Conservation (phyloP, 1,140 invertebrate genomes). For the Neodiprion pinetum region DNA sequence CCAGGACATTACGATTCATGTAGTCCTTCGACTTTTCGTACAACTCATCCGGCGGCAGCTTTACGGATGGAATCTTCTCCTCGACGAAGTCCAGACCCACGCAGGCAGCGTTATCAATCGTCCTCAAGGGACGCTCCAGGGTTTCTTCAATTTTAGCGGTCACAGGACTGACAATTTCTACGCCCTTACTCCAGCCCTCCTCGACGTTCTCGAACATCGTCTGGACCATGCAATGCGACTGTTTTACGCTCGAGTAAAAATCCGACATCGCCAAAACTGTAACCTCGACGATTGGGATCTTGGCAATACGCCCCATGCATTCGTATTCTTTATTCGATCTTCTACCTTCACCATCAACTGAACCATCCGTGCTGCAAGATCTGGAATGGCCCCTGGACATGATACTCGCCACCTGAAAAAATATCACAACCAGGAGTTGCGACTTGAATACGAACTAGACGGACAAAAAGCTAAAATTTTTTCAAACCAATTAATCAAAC, state of each 20-base stretch:
- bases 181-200: constrained; percentile 38
- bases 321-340: constrained; percentile 23
- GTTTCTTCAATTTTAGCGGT: constrained; percentile 37
- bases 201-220: constrained; percentile 38
- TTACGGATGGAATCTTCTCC: constrained; percentile 60
- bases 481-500: no score
- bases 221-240: constrained; percentile 38
- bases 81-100: constrained; percentile 61
- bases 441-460: not conserved
- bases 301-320: constrained; percentile 32
- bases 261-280: constrained; percentile 35
- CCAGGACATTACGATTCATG: constrained; percentile 6
- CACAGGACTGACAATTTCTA: constrained; percentile 40
- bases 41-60: constrained; percentile 52
- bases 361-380: not conserved
- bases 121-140: constrained; percentile 58
- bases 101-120: constrained; percentile 59
- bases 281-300: constrained; percentile 35
- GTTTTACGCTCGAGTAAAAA: constrained; percentile 37
- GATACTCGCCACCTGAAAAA: not conserved
- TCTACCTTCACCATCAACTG: not conserved
- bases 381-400: not conserved
- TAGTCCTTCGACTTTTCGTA: constrained; percentile 34
- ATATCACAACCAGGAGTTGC: not conserved
- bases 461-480: not conserved